Percentiles rank a stretch among this genome's conserved stretches.
Conservation (phyloP, 2,888 invertebrate species). For the Diaphora mendica region DNA sequence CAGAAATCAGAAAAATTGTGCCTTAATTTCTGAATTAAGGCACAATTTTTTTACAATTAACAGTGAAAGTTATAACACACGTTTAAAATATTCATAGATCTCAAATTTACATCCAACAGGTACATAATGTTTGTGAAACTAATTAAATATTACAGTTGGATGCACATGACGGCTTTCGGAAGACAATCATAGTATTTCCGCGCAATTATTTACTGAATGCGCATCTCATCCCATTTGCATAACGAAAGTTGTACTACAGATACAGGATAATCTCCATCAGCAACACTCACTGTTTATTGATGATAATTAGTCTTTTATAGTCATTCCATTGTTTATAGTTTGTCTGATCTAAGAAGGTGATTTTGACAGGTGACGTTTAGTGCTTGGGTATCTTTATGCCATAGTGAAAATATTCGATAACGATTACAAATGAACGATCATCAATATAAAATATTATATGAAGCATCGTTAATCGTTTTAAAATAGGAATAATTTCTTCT, state of each 20-base stretch:
- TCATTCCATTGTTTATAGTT: slow-evolving; percentile 14
- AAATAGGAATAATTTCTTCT: too few relatives aligned
- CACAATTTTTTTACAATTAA: not conserved
- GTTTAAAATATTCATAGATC: not conserved
- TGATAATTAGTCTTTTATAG: slow-evolving; percentile 6
- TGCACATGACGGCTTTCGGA: slow-evolving; percentile 50
- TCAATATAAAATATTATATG: too few relatives aligned
- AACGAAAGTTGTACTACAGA: slow-evolving; percentile 40
- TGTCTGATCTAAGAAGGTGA: too few relatives aligned
- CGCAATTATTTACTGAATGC: slow-evolving; percentile 46
- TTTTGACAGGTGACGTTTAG: too few relatives aligned
- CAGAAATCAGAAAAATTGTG: not conserved
- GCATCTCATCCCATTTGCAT: slow-evolving; percentile 43
- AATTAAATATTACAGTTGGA: slow-evolving; percentile 50
- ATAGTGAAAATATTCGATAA: too few relatives aligned
- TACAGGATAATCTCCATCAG: slow-evolving; percentile 24
- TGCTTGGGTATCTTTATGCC: too few relatives aligned
- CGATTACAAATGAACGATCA: too few relatives aligned
- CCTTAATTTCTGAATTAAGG: not conserved
- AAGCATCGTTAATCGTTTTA: too few relatives aligned
- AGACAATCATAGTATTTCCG: slow-evolving; percentile 45
- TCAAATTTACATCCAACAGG: slow-evolving; percentile 8
- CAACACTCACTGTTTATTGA: slow-evolving; percentile 31
- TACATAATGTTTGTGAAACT: slow-evolving; percentile 25
- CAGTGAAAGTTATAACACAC: not conserved